A percentile compares a stretch with the other conserved stretches of the same genome.
phyloP scores from a whole-genome alignment of 2,113 vertebrate species.

The Tinamus guttatus region DNA sequence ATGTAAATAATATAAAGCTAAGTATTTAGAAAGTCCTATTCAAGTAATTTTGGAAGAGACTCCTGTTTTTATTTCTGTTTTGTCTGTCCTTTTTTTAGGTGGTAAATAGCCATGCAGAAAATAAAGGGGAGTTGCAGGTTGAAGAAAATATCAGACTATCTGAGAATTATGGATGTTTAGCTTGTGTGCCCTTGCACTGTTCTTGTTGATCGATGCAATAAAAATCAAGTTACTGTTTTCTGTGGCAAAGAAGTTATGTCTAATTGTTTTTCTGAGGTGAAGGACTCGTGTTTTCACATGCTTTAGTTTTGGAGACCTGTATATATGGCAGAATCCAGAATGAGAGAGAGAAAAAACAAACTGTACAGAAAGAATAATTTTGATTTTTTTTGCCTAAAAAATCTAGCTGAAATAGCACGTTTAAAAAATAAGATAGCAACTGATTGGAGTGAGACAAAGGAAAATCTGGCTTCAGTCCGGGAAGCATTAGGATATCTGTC shows the following conservation, averaged over 20 bases:
- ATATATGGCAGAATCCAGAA: neutral
- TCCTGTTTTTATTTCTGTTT: neutral
- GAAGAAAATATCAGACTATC: neutral
- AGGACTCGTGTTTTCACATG: neutral
- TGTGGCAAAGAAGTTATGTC: neutral
- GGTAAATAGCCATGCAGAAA: neutral
- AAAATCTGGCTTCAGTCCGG: neutral
- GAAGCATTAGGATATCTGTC: neutral
- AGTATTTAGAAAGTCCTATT: neutral
- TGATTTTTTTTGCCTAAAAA: neutral
- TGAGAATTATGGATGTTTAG: neutral
- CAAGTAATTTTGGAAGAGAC: neutral
- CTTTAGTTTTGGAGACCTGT: neutral
- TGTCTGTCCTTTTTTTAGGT: neutral
- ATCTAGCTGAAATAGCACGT: neutral
- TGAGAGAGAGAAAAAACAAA: neutral
- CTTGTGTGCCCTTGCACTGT: neutral
- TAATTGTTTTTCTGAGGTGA: neutral
- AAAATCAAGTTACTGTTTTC: neutral
- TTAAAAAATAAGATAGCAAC: constrained; percentile 6
- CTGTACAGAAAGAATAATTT: neutral
- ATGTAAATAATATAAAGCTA: neutral
- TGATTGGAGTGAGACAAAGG: neutral
- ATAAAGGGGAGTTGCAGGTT: neutral
- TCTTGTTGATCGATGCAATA: neutral